phyloP scores from a whole-genome alignment of 2,113 vertebrate genomes.

The Gobius niger region DNA sequence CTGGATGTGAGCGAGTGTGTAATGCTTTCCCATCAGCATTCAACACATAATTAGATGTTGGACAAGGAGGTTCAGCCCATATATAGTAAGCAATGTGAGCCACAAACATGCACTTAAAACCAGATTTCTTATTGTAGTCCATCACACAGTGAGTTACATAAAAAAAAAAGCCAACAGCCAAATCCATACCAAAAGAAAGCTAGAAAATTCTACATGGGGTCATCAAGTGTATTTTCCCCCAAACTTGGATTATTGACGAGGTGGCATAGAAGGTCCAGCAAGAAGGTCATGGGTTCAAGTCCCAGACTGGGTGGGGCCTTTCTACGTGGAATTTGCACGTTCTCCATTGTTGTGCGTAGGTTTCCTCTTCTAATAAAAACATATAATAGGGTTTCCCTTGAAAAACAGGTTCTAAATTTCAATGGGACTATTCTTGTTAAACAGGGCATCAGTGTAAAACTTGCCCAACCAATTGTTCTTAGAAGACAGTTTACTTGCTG shows the following conservation, averaged over 20 bases:
- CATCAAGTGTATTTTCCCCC: neutral
- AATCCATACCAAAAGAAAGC: constrained; percentile 21
- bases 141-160: constrained; percentile 44
- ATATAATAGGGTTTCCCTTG: too few relatives aligned
- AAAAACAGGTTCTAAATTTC: too few relatives aligned
- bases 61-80: constrained; percentile 57
- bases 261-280: too few relatives aligned
- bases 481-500: too few relatives aligned
- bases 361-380: too few relatives aligned
- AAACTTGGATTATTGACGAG: neutral
- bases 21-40: constrained; percentile 66
- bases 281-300: too few relatives aligned
- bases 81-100: constrained; percentile 73
- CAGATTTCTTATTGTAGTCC: constrained; percentile 67
- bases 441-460: too few relatives aligned
- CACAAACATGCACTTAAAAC: constrained; percentile 68
- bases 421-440: too few relatives aligned
- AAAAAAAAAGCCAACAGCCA: constrained; percentile 28
- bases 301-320: too few relatives aligned
- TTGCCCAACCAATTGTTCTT: too few relatives aligned
- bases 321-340: too few relatives aligned
- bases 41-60: constrained; percentile 76
- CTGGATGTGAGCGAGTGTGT: constrained; percentile 51
- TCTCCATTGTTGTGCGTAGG: too few relatives aligned
- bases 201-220: neutral